phyloP scores from a whole-genome alignment of 2,113 vertebrate genomes.

The Mus pahari region DNA sequence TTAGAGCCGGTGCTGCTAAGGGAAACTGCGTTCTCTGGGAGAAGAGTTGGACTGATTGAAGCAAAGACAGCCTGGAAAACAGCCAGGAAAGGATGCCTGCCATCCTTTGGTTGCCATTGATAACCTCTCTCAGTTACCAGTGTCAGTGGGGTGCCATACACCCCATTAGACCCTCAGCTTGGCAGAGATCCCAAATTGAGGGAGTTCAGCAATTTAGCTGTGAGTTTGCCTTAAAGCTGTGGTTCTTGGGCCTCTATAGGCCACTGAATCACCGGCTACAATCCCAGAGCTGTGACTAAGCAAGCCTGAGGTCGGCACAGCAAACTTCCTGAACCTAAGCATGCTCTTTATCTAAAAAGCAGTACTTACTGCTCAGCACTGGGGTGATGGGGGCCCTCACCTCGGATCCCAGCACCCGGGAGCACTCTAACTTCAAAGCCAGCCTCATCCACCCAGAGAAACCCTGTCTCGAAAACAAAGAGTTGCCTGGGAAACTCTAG shows the following conservation, averaged over 20 bases:
- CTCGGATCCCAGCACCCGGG: not conserved
- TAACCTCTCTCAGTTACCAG: not conserved
- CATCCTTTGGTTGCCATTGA: not conserved
- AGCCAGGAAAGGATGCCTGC: not conserved
- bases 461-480: not conserved
- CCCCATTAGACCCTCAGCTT: not conserved
- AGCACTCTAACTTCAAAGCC: not conserved
- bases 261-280: not conserved
- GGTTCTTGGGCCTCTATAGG: not conserved
- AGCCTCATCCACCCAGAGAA: not conserved
- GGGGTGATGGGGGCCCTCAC: accelerated
- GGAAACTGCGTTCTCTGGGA: not conserved
- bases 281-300: not conserved
- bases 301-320: not conserved
- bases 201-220: not conserved
- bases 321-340: not conserved
- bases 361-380: not conserved
- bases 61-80: not conserved
- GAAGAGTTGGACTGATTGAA: not conserved
- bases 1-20: not conserved
- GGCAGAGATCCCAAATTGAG: not conserved
- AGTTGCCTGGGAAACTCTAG: not conserved
- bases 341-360: not conserved
- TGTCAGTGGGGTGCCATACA: not conserved
- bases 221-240: not conserved